Conservation (phyloP, 2,113 vertebrate species). For the Ptyas mucosa region DNA sequence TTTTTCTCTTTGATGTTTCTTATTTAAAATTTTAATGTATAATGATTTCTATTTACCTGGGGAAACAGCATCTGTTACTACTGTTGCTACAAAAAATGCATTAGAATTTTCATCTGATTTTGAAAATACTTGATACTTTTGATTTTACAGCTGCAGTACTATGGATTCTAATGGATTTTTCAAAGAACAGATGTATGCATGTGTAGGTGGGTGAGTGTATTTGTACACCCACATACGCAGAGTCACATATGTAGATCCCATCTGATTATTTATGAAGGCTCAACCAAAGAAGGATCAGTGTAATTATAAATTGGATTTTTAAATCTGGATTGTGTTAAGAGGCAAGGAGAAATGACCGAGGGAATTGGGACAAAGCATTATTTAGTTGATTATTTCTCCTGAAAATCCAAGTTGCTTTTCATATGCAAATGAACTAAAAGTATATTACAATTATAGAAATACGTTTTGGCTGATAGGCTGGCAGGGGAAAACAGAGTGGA, state of each 20-base stretch:
- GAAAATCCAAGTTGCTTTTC: slow-evolving; percentile 16
- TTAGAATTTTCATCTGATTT: slow-evolving; percentile 7
- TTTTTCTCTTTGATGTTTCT: background rate
- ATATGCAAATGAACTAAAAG: background rate
- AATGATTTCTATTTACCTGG: background rate
- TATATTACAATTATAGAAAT: background rate
- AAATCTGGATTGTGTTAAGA: slow-evolving; percentile 17
- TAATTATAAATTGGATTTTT: slow-evolving; percentile 24
- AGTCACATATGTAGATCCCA: background rate
- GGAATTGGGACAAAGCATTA: background rate
- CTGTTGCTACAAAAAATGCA: slow-evolving; percentile 31
- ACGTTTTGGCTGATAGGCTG: background rate
- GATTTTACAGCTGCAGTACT: background rate
- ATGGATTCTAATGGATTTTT: background rate
- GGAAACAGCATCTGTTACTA: slow-evolving; percentile 37
- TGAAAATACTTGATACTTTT: background rate
- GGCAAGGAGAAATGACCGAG: background rate
- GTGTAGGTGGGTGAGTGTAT: background rate
- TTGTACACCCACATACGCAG: background rate
- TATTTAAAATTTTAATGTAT: slow-evolving; percentile 10
- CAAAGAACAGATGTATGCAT: slow-evolving; percentile 17
- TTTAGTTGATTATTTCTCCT: background rate
- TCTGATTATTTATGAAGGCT: background rate
- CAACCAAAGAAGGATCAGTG: slow-evolving; percentile 11
- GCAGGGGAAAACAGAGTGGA: slow-evolving; percentile 9